Evolutionary conservation across 2,113 vertebrate genomes (phyloP).

Genomic region (Erpornis zantholeuca): DNA sequence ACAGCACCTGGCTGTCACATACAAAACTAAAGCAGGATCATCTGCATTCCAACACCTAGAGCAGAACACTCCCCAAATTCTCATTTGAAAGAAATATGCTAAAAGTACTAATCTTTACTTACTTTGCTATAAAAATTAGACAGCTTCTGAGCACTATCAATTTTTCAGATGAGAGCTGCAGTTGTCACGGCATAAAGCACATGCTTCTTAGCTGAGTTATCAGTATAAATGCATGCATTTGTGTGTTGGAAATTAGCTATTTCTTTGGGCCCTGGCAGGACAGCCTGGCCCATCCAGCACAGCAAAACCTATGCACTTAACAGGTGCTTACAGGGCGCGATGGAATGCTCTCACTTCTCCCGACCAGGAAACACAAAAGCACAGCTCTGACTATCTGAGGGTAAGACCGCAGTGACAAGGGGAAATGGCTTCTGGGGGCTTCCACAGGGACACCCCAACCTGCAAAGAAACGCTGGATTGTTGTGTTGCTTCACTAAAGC

Average conservation of each 20-base stretch:
- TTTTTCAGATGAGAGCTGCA: neutral
- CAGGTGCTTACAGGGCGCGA: neutral
- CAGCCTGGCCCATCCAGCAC: neutral
- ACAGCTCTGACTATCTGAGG: neutral
- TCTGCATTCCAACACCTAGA: neutral
- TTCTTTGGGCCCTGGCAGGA: neutral
- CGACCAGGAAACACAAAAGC: neutral
- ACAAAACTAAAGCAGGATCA: neutral
- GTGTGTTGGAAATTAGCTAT: neutral
- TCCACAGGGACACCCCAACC: neutral
- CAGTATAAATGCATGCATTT: neutral
- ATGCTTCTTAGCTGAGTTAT: neutral
- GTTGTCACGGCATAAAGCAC: neutral
- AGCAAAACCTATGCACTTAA: neutral
- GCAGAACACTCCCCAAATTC: neutral
- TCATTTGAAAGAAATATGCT: neutral
- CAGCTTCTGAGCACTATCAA: neutral
- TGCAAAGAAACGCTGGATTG: neutral
- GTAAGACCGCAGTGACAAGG: neutral
- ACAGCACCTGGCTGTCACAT: neutral
- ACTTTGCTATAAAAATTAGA: slow-evolving; percentile 3
- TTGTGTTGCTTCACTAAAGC: neutral
- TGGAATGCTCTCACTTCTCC: neutral
- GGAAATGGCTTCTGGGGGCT: neutral
- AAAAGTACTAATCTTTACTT: neutral